Evolutionary conservation across 2,797 vertebrate genomes (phyloP), one percentile per base, ranked within the genome.

Genomic region (Labeo calbasu): DNA sequence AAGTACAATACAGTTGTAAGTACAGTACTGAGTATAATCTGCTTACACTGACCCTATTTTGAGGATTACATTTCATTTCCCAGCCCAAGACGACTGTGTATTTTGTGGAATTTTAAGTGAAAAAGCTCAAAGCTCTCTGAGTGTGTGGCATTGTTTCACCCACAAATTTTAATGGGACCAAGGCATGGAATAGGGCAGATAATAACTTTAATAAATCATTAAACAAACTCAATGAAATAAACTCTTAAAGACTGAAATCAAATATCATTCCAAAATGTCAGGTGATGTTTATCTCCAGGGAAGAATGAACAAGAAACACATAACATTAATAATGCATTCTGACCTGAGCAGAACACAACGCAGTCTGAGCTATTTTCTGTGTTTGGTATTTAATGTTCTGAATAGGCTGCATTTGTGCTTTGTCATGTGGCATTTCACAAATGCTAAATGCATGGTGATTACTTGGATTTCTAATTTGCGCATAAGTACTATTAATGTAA

Each of bases 251-350:
- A 25, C 36, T 3, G 14, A 73, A 79, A 72, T 75, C 76, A 83
- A 86, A 79, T 81, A 81, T 78, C 76, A 79, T 78, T 68, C 23
- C 48, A 86, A 50, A 86, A 86, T 79, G 69, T 69, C 76, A 86
- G 59, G 3, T 51, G 61, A 75, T 79, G 32, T 66, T 86, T 63
- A 79, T 59, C 69, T 59, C 13, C 23, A 17, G 55, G 61, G 19
- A 80, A 40, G 40, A 85, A 55, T 65, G 23, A 83, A 70, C 43
- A 75, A 75, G 36, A 72, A 59, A 46, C 50, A 40, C 21, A 79
- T 46, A 79, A 28, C 32, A 79, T 79, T 68, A 79, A 68, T 83
- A 68, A 83, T 80, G 70, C 12, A 83, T 50, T 12, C 51, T 32
- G 13, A 79, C 25, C 23, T 36, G 57, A 48, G 15, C 48, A 13